A percentile compares a stretch with the other conserved stretches of the same genome.
Conservation (phyloP, 1,140 invertebrate genomes). For the Bombus confusus region DNA sequence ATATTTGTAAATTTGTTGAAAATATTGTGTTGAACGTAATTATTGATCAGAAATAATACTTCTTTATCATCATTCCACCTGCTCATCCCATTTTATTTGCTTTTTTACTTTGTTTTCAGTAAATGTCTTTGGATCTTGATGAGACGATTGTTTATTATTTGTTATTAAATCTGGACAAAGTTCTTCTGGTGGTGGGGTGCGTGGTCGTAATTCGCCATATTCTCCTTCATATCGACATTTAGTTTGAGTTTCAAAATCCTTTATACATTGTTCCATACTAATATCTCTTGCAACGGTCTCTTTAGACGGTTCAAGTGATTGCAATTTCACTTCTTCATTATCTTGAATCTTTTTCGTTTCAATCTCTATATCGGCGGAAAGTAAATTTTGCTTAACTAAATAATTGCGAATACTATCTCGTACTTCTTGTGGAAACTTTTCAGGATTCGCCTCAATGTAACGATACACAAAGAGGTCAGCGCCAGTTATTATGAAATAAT, state of each 20-base stretch:
- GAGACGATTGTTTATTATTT: background rate
- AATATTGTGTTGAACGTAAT: slow-evolving; percentile 22
- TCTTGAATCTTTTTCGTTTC: slow-evolving; percentile 28
- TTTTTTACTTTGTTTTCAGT: slow-evolving; percentile 13
- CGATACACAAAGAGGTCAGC: slow-evolving; percentile 87
- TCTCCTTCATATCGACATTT: slow-evolving; percentile 29
- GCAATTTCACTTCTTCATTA: background rate
- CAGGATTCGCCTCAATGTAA: slow-evolving; percentile 87
- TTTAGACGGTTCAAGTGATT: background rate
- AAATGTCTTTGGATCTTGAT: background rate
- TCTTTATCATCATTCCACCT: slow-evolving; percentile 5
- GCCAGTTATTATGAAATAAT: slow-evolving; percentile 86
- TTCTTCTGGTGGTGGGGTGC: slow-evolving; percentile 29
- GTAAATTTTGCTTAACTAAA: slow-evolving; percentile 77
- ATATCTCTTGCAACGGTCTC: background rate
- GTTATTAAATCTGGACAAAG: slow-evolving; percentile 29
- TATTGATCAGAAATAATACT: slow-evolving; percentile 11
- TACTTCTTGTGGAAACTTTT: slow-evolving; percentile 86
- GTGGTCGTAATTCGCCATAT: slow-evolving; percentile 16
- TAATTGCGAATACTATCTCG: slow-evolving; percentile 85
- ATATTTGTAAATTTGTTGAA: background rate
- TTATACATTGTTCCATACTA: background rate
- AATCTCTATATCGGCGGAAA: slow-evolving; percentile 44
- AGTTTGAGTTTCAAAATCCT: slow-evolving; percentile 13
- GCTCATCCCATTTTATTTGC: slow-evolving; percentile 42